Evolutionary conservation across 1,140 invertebrate species (phyloP).

Genomic region (Centruroides vittatus): DNA sequence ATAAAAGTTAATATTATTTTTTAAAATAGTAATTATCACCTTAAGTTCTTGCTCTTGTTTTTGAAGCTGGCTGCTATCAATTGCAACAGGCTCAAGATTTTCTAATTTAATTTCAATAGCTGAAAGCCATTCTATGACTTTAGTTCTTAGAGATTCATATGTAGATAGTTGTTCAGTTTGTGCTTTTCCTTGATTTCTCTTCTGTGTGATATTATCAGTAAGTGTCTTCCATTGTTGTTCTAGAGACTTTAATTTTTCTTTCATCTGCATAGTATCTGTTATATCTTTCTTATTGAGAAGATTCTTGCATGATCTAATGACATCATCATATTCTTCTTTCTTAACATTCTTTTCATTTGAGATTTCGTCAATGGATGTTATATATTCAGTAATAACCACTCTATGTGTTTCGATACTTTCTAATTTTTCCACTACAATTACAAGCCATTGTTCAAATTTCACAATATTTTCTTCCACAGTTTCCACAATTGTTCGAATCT

Average conservation of each 20-base stretch:
- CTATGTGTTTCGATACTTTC: conserved; percentile 52
- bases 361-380: conserved; percentile 42
- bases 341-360: conserved; percentile 37
- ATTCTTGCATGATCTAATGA: conserved; percentile 61
- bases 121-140: conserved; percentile 72
- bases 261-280: conserved; percentile 62
- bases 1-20: no score
- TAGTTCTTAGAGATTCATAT: conserved; percentile 66
- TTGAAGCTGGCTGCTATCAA: conserved; percentile 68
- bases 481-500: not conserved
- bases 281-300: conserved; percentile 74
- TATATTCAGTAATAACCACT: conserved; percentile 46
- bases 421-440: conserved; percentile 50
- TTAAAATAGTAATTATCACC: conserved; percentile 23
- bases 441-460: conserved; percentile 30
- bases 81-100: conserved; percentile 61
- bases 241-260: conserved; percentile 58
- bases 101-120: conserved; percentile 54
- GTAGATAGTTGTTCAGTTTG: conserved; percentile 65
- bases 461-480: conserved; percentile 24
- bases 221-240: conserved; percentile 79
- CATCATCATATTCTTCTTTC: conserved; percentile 50
- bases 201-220: conserved; percentile 60
- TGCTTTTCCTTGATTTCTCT: conserved; percentile 60
- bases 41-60: conserved; percentile 72